These are phyloP conservation scores for Wiebesia pumilae DNA, from an alignment of 1,140 invertebrate genomes.

Conservation along the genomic window DNA sequence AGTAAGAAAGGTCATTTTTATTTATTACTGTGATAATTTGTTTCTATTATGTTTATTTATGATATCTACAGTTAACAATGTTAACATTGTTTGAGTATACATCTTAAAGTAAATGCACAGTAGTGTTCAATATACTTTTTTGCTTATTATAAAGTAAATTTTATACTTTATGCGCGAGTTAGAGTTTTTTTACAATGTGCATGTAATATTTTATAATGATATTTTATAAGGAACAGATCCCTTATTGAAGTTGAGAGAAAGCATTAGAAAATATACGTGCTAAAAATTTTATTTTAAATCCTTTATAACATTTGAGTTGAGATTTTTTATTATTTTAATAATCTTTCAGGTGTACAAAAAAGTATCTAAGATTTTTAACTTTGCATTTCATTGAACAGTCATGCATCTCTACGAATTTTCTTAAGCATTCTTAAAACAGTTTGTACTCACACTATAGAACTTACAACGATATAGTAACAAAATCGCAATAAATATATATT, in stretches of 20 bases:
- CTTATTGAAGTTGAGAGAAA: conserved; percentile 24
- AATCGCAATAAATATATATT: conserved; percentile 49
- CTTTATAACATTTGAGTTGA: conserved; percentile 32
- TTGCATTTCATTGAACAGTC: conserved; percentile 32
- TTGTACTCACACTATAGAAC: conserved; percentile 43
- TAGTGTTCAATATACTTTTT: conserved; percentile 18
- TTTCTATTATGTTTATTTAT: conserved; percentile 54
- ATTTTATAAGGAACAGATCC: conserved; percentile 26
- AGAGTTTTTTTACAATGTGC: conserved; percentile 41
- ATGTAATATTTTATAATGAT: conserved; percentile 20
- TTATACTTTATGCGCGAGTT: conserved; percentile 21
- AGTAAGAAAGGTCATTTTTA: not conserved
- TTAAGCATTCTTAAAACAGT: conserved; percentile 34
- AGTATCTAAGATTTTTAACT: conserved; percentile 12
- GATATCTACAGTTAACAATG: conserved; percentile 50
- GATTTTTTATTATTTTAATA: conserved; percentile 18
- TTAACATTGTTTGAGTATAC: conserved; percentile 48
- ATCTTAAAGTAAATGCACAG: conserved; percentile 45
- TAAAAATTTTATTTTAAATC: conserved; percentile 41
- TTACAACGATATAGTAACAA: conserved; percentile 45
- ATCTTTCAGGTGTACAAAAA: conserved; percentile 44
- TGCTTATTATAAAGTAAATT: conserved; percentile 23
- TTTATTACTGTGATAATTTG: not conserved
- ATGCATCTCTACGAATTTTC: conserved; percentile 26
- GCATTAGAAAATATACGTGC: conserved; percentile 27